Percentiles rank a stretch among this genome's conserved stretches.
These are phyloP conservation scores for Lytechinus pictus DNA, from an alignment of 35 echinoderm and acorn worm species.

Conservation along the genomic window DNA sequence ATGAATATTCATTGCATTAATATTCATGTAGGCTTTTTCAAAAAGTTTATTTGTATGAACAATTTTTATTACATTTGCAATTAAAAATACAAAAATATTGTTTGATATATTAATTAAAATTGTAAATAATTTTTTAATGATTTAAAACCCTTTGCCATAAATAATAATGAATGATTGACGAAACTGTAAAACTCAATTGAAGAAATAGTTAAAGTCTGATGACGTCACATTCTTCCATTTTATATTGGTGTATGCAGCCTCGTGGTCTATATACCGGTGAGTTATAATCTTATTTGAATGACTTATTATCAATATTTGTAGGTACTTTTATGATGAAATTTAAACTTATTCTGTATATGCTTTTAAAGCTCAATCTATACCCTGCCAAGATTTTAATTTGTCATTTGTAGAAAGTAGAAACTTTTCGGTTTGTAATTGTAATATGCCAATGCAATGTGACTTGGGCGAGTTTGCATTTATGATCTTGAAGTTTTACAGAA, in stretches of 20 bases:
- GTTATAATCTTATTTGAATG: not conserved
- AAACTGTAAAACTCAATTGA: not conserved
- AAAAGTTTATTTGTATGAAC: not conserved
- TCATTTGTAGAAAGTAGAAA: not conserved
- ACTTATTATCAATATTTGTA: not conserved
- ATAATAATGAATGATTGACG: not conserved
- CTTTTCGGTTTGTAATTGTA: not conserved
- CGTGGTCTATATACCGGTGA: not conserved
- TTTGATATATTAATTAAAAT: not conserved
- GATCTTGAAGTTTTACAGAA: not conserved
- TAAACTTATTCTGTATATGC: not conserved
- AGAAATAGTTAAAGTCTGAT: not conserved
- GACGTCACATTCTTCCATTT: conserved; percentile 27
- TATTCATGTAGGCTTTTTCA: not conserved
- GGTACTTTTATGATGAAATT: not conserved
- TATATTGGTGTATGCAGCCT: not conserved
- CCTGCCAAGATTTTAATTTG: not conserved
- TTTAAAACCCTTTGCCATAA: not conserved
- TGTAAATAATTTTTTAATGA: not conserved
- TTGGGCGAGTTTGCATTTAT: not conserved
- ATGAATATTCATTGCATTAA: conserved; percentile 23
- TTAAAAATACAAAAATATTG: not conserved
- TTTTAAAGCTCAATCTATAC: not conserved
- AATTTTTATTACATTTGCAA: not conserved
- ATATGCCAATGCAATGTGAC: too few species aligned